Conservation (phyloP, 2,888 invertebrate genomes). For the Lordiphosa fenestrarum region DNA sequence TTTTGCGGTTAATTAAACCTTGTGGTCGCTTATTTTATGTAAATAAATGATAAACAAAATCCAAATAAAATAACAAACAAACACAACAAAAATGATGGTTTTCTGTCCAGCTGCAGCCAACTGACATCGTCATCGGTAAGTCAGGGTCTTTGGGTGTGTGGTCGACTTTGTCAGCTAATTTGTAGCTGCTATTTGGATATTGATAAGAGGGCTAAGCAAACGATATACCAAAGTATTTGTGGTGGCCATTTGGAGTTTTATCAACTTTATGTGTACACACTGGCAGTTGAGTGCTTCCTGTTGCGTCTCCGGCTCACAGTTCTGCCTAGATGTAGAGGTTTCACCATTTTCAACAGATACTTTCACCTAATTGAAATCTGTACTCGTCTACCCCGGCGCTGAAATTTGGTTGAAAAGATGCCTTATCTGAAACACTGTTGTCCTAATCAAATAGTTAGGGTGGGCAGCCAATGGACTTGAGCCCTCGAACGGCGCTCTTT, state of each 20-base stretch:
- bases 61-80: background rate
- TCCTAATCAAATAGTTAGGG: no score
- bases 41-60: conserved; percentile 45
- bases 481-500: no score
- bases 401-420: no score
- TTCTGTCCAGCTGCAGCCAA: conserved; percentile 15
- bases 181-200: conserved; percentile 7
- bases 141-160: conserved; percentile 2
- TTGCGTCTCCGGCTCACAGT: no score
- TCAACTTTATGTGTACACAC: conserved; percentile 1
- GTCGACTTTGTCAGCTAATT: conserved; percentile 10
- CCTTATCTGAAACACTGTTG: no score
- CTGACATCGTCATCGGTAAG: conserved; percentile 4
- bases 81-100: conserved; percentile 2
- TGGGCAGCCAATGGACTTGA: no score
- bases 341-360: no score
- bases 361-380: no score
- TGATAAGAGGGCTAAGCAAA: conserved; percentile 11
- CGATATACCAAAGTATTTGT: background rate
- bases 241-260: conserved; percentile 6
- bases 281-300: conserved; percentile 1
- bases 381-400: no score
- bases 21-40: conserved; percentile 43
- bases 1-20: conserved; percentile 56
- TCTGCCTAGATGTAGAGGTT: no score